A percentile compares a stretch with the other conserved stretches of the same genome.
phyloP scores from a whole-genome alignment of 2,797 vertebrate genomes.

The Pseudochirops cupreus region DNA sequence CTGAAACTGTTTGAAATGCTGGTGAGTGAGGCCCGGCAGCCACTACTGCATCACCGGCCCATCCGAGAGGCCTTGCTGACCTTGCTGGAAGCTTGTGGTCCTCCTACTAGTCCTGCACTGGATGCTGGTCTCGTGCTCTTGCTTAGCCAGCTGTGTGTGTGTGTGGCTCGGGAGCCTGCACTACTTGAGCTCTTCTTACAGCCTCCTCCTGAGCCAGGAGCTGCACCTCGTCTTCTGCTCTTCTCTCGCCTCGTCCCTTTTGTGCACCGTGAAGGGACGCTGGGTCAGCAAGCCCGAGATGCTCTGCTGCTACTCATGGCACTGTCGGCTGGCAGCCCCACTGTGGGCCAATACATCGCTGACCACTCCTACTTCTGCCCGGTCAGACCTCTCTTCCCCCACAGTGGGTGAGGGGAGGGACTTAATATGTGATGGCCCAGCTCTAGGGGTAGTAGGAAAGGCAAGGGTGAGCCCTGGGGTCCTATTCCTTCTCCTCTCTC shows the following conservation, averaged over 20 bases:
- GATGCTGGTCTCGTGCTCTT: slow-evolving; percentile 95
- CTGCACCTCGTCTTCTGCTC: slow-evolving; percentile 91
- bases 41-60: slow-evolving; percentile 91
- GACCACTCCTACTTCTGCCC: slow-evolving; percentile 99
- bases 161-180: slow-evolving; percentile 92
- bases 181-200: slow-evolving; percentile 95
- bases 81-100: slow-evolving; percentile 91
- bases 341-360: slow-evolving; percentile 92
- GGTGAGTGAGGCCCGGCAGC: slow-evolving; percentile 95
- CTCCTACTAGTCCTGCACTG: slow-evolving; percentile 87
- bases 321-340: slow-evolving; percentile 90
- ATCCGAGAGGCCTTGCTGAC: slow-evolving; percentile 92
- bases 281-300: slow-evolving; percentile 96
- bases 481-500: not conserved
- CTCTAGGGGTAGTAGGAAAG: not conserved
- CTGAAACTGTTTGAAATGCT: slow-evolving; percentile 98
- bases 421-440: slow-evolving; percentile 18
- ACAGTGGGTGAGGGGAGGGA: slow-evolving; percentile 7
- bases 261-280: slow-evolving; percentile 95
- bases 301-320: slow-evolving; percentile 98
- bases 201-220: slow-evolving; percentile 86
- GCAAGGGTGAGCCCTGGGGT: not conserved
- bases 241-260: slow-evolving; percentile 98
- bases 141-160: slow-evolving; percentile 96
- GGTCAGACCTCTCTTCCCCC: slow-evolving; percentile 83